A percentile compares a stretch with the other conserved stretches of the same genome.
Conservation (phyloP, 64 coral and sea anemone species). For the Actinia equina region DNA sequence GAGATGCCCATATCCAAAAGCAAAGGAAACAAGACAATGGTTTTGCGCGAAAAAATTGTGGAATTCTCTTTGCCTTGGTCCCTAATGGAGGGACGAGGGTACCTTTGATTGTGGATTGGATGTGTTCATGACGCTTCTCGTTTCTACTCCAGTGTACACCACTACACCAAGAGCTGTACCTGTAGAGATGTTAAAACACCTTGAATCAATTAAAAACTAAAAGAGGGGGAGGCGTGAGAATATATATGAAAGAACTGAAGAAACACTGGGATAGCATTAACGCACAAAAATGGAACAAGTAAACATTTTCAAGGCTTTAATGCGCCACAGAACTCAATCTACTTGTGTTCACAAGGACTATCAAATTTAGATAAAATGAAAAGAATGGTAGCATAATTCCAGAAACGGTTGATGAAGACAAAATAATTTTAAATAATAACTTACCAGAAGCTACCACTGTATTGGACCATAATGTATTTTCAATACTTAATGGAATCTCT, state of each 20-base stretch:
- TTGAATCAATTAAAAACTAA: too few species aligned
- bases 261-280: too few species aligned
- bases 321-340: too few species aligned
- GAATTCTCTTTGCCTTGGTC: too few species aligned
- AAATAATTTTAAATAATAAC: not conserved
- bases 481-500: conserved; percentile 84
- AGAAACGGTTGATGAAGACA: not conserved
- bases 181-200: not conserved
- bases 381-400: not conserved
- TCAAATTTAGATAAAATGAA: not conserved
- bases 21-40: not conserved
- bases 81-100: not conserved
- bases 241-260: too few species aligned
- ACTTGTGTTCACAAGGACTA: too few species aligned
- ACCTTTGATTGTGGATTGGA: conserved; percentile 88
- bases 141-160: conserved; percentile 88
- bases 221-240: too few species aligned
- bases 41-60: too few species aligned
- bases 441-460: conserved; percentile 92
- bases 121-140: conserved; percentile 98
- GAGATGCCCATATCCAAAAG: too few species aligned
- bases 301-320: too few species aligned
- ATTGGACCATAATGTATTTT: conserved; percentile 96
- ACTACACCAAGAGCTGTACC: conserved; percentile 91
- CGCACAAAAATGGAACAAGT: too few species aligned